Evolutionary conservation across 2,797 vertebrate species (phyloP), one percentile per base, ranked within the genome.

Genomic region (Ispidina lecontei): DNA sequence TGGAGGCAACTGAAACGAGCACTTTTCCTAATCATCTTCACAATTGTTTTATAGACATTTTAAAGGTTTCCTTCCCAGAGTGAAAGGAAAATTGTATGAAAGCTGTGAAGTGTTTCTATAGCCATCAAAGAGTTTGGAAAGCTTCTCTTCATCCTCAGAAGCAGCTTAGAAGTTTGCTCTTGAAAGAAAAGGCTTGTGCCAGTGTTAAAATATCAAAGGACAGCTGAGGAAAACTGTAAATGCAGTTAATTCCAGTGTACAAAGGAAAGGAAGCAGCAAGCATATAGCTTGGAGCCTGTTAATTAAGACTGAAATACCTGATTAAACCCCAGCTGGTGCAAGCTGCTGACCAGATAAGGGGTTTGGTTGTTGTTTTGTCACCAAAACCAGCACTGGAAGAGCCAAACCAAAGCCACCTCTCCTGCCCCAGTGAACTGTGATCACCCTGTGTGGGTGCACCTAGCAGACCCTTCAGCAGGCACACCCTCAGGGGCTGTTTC

Each of bases 1-100:
- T 95, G 95, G 95, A 94, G 91, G 88, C 90, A 88, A 96, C 95
- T 96, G 90, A 95, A 95, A 95, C 89, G 74, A 91, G 75, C 17
- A 94, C 78, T 95, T 95, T 65, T 89, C 49, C 90, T 94, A 72
- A 94, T 80, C 84, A 73, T 92, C 85, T 96, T 89, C 72, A 70
- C 26, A 72, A 76, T 55, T 91, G 77, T 90, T 95, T 88, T 68
- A 95, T 41, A 91, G 92, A 49, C 54, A 82, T 41, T 78, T 28
- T 93, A 90, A 92, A 90, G 87, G 59, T 80, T 96, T 96, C 95
- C 96, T 96, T 82, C 70, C 86, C 83, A 79, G 65, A 90, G 28
- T 0, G 0, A 83, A 77, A 93, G 81, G 59, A 91, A 84, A 92
- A 95, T 93, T 74, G 54, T 69, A 91, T 91, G 72, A 95, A 96